A percentile compares a stretch with the other conserved stretches of the same genome.
Evolutionary conservation across 2,888 invertebrate genomes (phyloP).

Genomic region (Ochlodes sylvanus): DNA sequence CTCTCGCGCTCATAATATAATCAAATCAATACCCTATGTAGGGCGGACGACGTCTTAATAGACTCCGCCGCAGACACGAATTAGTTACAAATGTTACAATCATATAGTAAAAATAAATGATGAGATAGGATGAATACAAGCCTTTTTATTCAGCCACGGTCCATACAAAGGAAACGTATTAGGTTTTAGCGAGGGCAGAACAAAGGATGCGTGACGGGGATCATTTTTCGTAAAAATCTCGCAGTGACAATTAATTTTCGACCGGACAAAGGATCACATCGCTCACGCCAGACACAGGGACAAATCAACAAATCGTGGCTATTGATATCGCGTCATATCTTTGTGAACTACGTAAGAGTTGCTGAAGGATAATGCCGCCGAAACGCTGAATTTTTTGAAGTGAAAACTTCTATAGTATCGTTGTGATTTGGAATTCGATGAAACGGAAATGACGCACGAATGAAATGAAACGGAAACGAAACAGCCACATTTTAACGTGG

Average conservation of each 20-base stretch:
- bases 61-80: constrained; percentile 1
- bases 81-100: constrained; percentile 7
- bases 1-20: background rate
- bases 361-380: no score
- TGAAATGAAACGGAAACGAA: no score
- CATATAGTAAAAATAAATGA: constrained; percentile 11
- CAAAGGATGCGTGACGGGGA: constrained; percentile 31
- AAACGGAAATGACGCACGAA: no score
- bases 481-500: no score
- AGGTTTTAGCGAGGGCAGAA: constrained; percentile 20
- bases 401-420: no score
- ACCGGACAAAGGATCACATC: constrained; percentile 28
- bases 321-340: constrained; percentile 22
- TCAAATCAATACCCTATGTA: constrained; percentile 8
- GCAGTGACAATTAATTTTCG: constrained; percentile 32
- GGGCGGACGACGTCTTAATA: constrained; percentile 12
- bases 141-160: constrained; percentile 9
- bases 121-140: constrained; percentile 11
- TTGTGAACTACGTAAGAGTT: background rate
- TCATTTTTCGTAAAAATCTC: constrained; percentile 33
- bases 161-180: constrained; percentile 15
- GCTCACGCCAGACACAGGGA: constrained; percentile 23
- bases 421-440: no score
- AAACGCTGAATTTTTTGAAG: no score
- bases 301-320: constrained; percentile 25